Evolutionary conservation across 1,140 invertebrate genomes (phyloP).

Genomic region (Lordiphosa stackelbergi): DNA sequence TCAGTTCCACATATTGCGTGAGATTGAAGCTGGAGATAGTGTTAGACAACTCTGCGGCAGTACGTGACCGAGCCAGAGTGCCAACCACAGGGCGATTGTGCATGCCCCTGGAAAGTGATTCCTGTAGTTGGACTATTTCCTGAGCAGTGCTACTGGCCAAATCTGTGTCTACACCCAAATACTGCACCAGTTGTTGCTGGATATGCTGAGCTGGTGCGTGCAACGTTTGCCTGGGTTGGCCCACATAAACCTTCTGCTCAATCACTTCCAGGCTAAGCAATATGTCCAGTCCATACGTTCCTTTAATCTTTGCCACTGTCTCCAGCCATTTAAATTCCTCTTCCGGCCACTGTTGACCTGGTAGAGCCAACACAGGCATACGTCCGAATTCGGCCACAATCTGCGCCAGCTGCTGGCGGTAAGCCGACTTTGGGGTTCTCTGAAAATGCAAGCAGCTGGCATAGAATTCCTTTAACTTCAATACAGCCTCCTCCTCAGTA

Average conservation of each 20-base stretch:
- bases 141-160: constrained; percentile 27
- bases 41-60: constrained; percentile 21
- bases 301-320: constrained; percentile 53
- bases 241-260: constrained; percentile 43
- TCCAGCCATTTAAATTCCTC: constrained; percentile 55
- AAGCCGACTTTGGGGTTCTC: constrained; percentile 6
- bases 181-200: constrained; percentile 16
- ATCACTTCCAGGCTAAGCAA: constrained; percentile 39
- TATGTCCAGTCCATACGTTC: constrained; percentile 57
- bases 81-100: constrained; percentile 27
- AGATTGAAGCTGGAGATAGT: constrained; percentile 33
- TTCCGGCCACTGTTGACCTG: constrained; percentile 32
- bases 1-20: constrained; percentile 40
- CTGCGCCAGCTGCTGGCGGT: constrained; percentile 35
- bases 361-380: constrained; percentile 42
- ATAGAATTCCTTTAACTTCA: constrained; percentile 58
- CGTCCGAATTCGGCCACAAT: constrained; percentile 52
- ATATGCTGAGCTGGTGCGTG: constrained; percentile 23
- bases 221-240: constrained; percentile 39
- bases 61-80: constrained; percentile 24
- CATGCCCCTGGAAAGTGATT: constrained; percentile 30
- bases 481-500: constrained; percentile 21
- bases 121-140: constrained; percentile 47
- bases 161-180: constrained; percentile 30
- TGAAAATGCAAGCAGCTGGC: constrained; percentile 52